phyloP scores from a whole-genome alignment of 2,797 vertebrate species.

The Thamnophis elegans region DNA sequence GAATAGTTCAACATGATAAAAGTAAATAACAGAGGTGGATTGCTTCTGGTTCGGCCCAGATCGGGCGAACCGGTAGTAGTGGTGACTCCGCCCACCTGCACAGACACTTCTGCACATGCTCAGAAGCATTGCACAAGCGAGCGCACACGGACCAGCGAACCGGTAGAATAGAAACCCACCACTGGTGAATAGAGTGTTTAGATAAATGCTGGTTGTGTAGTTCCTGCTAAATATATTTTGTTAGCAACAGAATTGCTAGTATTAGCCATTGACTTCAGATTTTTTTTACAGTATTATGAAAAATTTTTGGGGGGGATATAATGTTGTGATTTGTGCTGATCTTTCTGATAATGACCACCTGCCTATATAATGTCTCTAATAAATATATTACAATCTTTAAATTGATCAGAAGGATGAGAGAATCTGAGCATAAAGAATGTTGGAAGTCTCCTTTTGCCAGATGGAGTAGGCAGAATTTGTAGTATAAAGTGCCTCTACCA shows the following conservation, averaged over 20 bases:
- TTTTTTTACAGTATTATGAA: neutral
- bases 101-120: too few relatives aligned
- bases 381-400: neutral
- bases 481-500: neutral
- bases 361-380: neutral
- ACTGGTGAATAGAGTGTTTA: neutral
- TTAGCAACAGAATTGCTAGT: neutral
- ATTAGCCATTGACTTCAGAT: neutral
- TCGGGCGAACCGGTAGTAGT: too few relatives aligned
- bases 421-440: neutral
- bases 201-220: neutral
- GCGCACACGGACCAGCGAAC: too few relatives aligned
- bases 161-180: too few relatives aligned
- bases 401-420: neutral
- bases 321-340: neutral
- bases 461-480: neutral
- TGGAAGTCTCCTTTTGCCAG: neutral
- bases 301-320: neutral
- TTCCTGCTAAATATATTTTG: neutral
- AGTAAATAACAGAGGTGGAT: neutral
- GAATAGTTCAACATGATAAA: neutral
- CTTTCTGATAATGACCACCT: neutral
- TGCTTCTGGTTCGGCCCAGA: too few relatives aligned
- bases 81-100: too few relatives aligned
- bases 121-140: too few relatives aligned